phyloP scores from a whole-genome alignment of 2,113 vertebrate genomes.

The Melanerpes aurifrons region DNA sequence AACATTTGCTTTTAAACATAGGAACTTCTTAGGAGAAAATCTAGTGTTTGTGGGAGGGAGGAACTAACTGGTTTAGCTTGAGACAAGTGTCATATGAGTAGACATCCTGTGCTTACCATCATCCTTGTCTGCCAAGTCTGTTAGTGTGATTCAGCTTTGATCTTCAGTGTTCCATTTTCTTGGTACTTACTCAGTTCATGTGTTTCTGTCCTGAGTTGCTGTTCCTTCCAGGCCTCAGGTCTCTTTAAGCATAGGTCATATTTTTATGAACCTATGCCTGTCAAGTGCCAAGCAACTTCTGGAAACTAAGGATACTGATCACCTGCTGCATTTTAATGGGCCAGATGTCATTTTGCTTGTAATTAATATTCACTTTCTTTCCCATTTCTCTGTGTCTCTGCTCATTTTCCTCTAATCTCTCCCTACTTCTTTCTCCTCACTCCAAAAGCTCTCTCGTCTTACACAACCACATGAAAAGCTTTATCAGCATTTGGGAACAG shows the following conservation, averaged over 20 bases:
- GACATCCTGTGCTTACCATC: not conserved
- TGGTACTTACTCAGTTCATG: not conserved
- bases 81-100: not conserved
- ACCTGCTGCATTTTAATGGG: not conserved
- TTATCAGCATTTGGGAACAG: not conserved
- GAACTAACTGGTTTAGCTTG: not conserved
- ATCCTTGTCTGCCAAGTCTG: not conserved
- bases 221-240: not conserved
- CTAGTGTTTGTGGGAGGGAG: not conserved
- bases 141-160: not conserved
- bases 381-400: not conserved
- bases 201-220: not conserved
- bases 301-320: not conserved
- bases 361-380: not conserved
- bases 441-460: not conserved
- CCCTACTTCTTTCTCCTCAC: not conserved
- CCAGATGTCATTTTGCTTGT: not conserved
- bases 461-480: not conserved
- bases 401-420: not conserved
- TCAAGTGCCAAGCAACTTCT: not conserved
- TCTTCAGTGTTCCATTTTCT: not conserved
- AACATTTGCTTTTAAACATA: slow-evolving; percentile 16
- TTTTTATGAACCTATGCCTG: not conserved
- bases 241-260: not conserved
- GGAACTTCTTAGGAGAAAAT: not conserved